Evolutionary conservation across 1,140 invertebrate genomes (phyloP).

Genomic region (Portunus trituberculatus): DNA sequence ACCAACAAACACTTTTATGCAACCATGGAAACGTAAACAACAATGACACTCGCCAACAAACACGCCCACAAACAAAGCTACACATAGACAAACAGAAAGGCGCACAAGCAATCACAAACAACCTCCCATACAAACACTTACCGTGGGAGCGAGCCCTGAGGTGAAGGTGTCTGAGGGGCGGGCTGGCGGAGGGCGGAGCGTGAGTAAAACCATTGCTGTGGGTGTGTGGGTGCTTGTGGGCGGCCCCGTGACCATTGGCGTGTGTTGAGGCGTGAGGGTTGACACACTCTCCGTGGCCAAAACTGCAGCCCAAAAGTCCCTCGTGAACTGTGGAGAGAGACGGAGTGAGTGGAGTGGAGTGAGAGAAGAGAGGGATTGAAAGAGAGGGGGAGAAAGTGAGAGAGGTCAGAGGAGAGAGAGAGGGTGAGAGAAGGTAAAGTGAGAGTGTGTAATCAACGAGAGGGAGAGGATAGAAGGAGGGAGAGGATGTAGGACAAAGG

Average conservation of each 20-base stretch:
- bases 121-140: constrained; percentile 30
- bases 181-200: not conserved
- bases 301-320: constrained; percentile 32
- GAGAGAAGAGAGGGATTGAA: not conserved
- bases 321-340: constrained; percentile 36
- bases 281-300: not conserved
- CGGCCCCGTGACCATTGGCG: not conserved
- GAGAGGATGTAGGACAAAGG: not conserved
- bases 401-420: not conserved
- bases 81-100: not conserved
- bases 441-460: not conserved
- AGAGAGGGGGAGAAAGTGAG: not conserved
- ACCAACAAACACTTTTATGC: no score
- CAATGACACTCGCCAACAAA: no score
- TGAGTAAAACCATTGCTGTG: not conserved
- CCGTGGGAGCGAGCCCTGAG: constrained; percentile 43
- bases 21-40: no score
- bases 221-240: constrained; percentile 7
- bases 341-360: not conserved
- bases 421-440: not conserved
- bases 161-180: constrained; percentile 37
- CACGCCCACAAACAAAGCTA: not conserved
- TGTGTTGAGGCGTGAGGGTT: not conserved
- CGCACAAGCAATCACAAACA: not conserved
- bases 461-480: not conserved